phyloP scores from a whole-genome alignment of 2,113 vertebrate genomes.

The Mola mola region DNA sequence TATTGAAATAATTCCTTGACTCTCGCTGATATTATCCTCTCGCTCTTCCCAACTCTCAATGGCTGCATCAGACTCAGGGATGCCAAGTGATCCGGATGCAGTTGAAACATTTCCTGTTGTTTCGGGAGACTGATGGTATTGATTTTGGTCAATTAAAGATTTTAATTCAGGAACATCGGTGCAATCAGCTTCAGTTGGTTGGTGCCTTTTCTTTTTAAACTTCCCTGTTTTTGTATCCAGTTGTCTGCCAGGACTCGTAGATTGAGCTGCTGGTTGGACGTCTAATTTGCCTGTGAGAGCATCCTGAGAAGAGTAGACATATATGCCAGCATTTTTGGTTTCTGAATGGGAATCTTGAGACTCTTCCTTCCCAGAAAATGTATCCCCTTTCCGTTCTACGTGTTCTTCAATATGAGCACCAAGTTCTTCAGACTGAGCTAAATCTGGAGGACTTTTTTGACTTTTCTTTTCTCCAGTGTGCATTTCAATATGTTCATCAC shows the following conservation, averaged over 20 bases:
- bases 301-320: neutral
- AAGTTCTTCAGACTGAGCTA: neutral
- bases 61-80: slow-evolving; percentile 34
- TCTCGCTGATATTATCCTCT: slow-evolving; percentile 11
- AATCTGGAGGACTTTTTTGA: slow-evolving; percentile 4
- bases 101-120: slow-evolving; percentile 27
- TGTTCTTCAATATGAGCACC: neutral
- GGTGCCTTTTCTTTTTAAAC: slow-evolving; percentile 20
- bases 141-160: slow-evolving; percentile 11
- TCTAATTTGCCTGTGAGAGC: neutral
- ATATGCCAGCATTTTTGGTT: neutral
- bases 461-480: slow-evolving; percentile 4
- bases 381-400: neutral
- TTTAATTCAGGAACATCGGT: slow-evolving; percentile 6
- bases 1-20: neutral
- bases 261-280: neutral
- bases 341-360: slow-evolving; percentile 3
- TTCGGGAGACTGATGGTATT: slow-evolving; percentile 23
- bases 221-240: slow-evolving; percentile 11
- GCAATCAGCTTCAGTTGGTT: neutral
- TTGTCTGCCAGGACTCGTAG: neutral
- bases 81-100: slow-evolving; percentile 42
- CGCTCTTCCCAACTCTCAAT: slow-evolving; percentile 51
- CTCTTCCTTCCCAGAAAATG: slow-evolving; percentile 1
- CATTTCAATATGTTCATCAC: neutral